Percentiles rank a stretch among this genome's conserved stretches.
Conservation (phyloP, 1,140 invertebrate species). For the Brachionus manjavacas region DNA sequence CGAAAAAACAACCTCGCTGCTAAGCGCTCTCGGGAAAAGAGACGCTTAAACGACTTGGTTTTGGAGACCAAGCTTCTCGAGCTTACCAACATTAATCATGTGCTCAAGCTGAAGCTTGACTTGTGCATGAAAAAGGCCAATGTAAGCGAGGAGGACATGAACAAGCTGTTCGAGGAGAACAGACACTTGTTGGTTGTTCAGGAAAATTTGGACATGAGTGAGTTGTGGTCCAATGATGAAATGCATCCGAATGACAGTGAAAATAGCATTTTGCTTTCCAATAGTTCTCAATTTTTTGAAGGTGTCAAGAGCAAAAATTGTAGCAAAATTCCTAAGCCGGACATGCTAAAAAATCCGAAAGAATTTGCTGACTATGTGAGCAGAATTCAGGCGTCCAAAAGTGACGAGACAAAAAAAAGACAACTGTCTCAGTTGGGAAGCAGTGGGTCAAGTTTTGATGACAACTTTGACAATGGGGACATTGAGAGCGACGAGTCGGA, state of each 20-base stretch:
- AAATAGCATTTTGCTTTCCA: not conserved
- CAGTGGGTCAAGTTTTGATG: slow-evolving; percentile 7
- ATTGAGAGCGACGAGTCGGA: not conserved
- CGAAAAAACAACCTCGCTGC: slow-evolving; percentile 92
- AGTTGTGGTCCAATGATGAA: slow-evolving; percentile 9
- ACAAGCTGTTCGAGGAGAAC: slow-evolving; percentile 28
- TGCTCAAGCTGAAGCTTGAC: slow-evolving; percentile 20
- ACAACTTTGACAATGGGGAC: not conserved
- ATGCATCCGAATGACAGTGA: slow-evolving; percentile 4
- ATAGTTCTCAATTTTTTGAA: not conserved
- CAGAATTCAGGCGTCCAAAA: not conserved
- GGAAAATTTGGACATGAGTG: slow-evolving; percentile 13
- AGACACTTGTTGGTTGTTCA: slow-evolving; percentile 27
- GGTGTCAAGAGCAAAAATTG: not conserved
- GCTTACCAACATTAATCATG: slow-evolving; percentile 21
- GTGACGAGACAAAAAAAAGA: not conserved
- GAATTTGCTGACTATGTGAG: not conserved
- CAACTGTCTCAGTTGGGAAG: not conserved
- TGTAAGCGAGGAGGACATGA: not conserved
- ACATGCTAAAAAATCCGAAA: not conserved
- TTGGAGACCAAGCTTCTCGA: slow-evolving; percentile 39
- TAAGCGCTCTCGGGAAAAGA: slow-evolving; percentile 85
- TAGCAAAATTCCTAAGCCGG: not conserved
- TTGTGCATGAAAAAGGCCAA: slow-evolving; percentile 22
- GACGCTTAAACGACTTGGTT: slow-evolving; percentile 86